A percentile compares a stretch with the other conserved stretches of the same genome.
phyloP scores from a whole-genome alignment of 2,797 vertebrate genomes.

The Sebastes itinus region DNA sequence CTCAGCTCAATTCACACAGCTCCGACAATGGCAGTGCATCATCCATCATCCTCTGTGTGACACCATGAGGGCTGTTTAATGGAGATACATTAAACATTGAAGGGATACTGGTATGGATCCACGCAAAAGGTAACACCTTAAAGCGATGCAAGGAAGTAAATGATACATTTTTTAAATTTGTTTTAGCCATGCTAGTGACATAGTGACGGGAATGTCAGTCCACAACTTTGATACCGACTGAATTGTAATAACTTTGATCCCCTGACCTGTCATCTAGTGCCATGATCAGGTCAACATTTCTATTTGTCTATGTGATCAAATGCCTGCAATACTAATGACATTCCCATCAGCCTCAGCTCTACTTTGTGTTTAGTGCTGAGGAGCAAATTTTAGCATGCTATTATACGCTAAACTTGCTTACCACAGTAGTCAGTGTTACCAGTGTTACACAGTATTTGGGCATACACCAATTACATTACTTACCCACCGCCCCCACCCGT shows the following conservation, averaged over 20 bases:
- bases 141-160: not conserved
- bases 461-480: too few relatives aligned
- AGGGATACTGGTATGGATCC: not conserved
- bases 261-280: not conserved
- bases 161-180: not conserved
- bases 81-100: not conserved
- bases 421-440: too few relatives aligned
- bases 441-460: too few relatives aligned
- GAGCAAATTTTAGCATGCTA: not conserved
- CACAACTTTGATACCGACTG: not conserved
- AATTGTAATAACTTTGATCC: not conserved
- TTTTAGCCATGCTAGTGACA: not conserved
- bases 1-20: slow-evolving; percentile 30
- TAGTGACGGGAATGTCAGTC: too few relatives aligned
- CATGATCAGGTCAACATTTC: not conserved
- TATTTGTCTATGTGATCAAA: not conserved
- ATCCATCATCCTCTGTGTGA: slow-evolving; percentile 16
- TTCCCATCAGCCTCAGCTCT: not conserved
- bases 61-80: not conserved
- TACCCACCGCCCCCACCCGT: too few relatives aligned
- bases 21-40: not conserved
- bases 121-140: not conserved
- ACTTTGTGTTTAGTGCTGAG: not conserved
- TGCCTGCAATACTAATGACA: not conserved
- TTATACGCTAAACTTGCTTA: not conserved